Evolutionary conservation across 2,888 invertebrate genomes (phyloP).

Genomic region (Agriotes lineatus): DNA sequence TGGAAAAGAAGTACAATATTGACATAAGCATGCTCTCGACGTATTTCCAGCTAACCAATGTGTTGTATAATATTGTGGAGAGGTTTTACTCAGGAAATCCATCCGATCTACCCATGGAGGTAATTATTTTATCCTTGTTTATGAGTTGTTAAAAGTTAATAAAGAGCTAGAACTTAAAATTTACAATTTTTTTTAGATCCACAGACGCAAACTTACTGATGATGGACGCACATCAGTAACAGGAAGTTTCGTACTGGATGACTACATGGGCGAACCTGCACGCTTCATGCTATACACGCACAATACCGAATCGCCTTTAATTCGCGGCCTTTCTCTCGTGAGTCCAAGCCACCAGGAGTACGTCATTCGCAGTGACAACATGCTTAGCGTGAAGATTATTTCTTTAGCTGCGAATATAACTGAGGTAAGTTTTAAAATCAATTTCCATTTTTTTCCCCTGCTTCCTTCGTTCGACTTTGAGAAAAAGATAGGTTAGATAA

Average conservation of each 20-base stretch:
- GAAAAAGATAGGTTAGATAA: no score
- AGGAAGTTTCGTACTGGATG: constrained; percentile 70
- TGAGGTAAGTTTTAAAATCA: no score
- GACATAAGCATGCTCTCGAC: constrained; percentile 68
- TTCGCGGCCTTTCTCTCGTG: constrained; percentile 66
- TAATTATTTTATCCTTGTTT: no score
- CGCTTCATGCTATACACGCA: constrained; percentile 69
- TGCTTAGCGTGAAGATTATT: constrained; percentile 68
- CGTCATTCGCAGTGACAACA: constrained; percentile 66
- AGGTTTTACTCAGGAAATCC: constrained; percentile 67
- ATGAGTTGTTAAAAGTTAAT: no score
- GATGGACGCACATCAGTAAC: constrained; percentile 67
- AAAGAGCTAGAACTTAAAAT: not conserved
- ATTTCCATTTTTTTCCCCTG: no score
- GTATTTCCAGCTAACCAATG: constrained; percentile 69
- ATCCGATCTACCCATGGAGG: constrained; percentile 67
- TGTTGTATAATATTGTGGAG: constrained; percentile 66
- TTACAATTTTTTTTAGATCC: constrained; percentile 61
- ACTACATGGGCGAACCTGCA: constrained; percentile 68
- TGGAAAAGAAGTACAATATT: constrained; percentile 69
- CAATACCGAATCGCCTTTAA: constrained; percentile 68
- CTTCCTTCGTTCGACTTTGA: no score
- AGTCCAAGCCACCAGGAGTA: constrained; percentile 68
- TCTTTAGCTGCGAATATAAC: constrained; percentile 68
- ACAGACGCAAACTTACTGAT: constrained; percentile 67